These are phyloP conservation scores for Melanophora roralis DNA, from an alignment of 2,888 invertebrate species.

Conservation along the genomic window DNA sequence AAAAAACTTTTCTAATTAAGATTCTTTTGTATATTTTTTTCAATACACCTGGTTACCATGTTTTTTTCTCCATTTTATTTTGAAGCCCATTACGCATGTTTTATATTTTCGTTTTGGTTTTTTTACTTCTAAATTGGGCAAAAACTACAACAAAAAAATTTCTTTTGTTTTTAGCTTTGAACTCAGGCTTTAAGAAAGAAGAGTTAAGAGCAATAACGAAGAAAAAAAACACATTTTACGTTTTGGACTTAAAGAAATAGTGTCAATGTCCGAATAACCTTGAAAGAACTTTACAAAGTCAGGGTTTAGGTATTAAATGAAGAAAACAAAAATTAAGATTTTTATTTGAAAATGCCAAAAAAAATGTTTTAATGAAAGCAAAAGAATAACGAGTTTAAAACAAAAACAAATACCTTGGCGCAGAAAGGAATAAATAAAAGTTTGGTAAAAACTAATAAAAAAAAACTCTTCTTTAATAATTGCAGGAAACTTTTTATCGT, in stretches of 20 bases:
- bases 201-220: not conserved
- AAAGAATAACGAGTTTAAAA: not conserved
- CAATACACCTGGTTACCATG: not conserved
- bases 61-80: not conserved
- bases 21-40: not conserved
- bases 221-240: conserved; percentile 15
- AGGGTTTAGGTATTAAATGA: not conserved
- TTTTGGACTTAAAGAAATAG: conserved; percentile 65
- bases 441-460: conserved; percentile 7
- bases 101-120: conserved; percentile 11
- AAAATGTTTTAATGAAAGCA: not conserved
- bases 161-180: conserved; percentile 3
- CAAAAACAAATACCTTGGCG: not conserved
- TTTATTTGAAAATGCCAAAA: conserved; percentile 24
- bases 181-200: not conserved
- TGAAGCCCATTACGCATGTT: conserved; percentile 22
- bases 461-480: conserved; percentile 20
- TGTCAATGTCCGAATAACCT: conserved; percentile 78
- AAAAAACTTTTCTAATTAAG: too few relatives aligned
- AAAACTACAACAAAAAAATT: not conserved
- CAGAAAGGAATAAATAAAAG: conserved; percentile 2
- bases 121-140: conserved; percentile 4
- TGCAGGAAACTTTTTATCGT: not conserved
- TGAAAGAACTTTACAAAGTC: conserved; percentile 75
- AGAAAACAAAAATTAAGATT: conserved; percentile 39